phyloP scores from a whole-genome alignment of 2,888 invertebrate genomes.

The Microctonus hyperodae region DNA sequence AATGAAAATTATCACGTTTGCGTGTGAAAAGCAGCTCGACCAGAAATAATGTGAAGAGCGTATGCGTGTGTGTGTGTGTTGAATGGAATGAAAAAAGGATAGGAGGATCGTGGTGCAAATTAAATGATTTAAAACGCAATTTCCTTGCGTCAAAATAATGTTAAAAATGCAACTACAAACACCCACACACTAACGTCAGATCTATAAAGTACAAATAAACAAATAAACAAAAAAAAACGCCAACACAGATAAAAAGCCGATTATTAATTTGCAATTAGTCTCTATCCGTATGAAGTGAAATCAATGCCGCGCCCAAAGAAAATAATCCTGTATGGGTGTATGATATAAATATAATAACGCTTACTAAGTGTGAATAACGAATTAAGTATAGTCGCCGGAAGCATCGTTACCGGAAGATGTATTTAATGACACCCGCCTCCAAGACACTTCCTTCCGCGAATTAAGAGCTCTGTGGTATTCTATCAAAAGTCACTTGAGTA shows the following conservation, averaged over 20 bases:
- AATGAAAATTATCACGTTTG: constrained; percentile 16
- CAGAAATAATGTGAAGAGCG: background rate
- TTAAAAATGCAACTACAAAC: constrained; percentile 30
- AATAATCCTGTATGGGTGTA: constrained; percentile 34
- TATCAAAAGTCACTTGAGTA: constrained; percentile 6
- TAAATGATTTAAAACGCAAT: constrained; percentile 27
- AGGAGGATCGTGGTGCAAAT: constrained; percentile 8
- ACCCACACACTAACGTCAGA: constrained; percentile 27
- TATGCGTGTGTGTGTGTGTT: background rate
- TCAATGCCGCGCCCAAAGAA: constrained; percentile 48
- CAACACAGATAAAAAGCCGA: constrained; percentile 27
- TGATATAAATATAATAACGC: constrained; percentile 45
- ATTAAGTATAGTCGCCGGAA: constrained; percentile 19
- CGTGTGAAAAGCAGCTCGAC: constrained; percentile 5
- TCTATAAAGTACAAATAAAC: constrained; percentile 5
- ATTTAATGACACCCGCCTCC: constrained; percentile 10
- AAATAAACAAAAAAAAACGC: background rate
- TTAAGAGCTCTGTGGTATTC: constrained; percentile 7
- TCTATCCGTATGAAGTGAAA: constrained; percentile 40
- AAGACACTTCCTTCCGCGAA: constrained; percentile 16
- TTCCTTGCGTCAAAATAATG: constrained; percentile 21
- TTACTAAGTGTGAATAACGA: constrained; percentile 34
- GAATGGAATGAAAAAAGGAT: background rate
- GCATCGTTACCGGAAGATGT: constrained; percentile 25
- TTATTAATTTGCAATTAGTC: constrained; percentile 52